A percentile compares a stretch with the other conserved stretches of the same genome.
These are phyloP conservation scores for Nipponia nippon DNA, from an alignment of 2,113 vertebrate species.

Conservation along the genomic window DNA sequence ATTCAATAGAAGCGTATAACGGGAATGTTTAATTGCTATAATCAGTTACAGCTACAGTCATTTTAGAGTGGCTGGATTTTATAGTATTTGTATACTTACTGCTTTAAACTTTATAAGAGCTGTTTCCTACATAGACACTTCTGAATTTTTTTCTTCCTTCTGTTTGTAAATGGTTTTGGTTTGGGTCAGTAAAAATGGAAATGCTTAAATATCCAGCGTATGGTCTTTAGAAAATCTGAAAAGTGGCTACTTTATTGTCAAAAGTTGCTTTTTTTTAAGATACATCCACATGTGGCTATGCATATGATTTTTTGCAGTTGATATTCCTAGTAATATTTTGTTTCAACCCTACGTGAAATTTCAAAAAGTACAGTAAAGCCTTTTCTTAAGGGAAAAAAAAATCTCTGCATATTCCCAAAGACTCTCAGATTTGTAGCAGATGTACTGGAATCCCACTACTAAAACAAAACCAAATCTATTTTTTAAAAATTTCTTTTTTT, in stretches of 20 bases:
- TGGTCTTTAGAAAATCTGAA: neutral
- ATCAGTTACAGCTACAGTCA: neutral
- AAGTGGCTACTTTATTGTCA: neutral
- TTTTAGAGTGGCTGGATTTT: neutral
- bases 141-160: neutral
- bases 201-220: neutral
- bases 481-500: neutral
- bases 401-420: neutral
- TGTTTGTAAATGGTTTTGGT: neutral
- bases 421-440: neutral
- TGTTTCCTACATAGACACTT: neutral
- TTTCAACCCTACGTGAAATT: neutral
- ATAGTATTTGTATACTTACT: neutral
- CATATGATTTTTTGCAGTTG: neutral
- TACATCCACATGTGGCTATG: neutral
- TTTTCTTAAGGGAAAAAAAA: neutral
- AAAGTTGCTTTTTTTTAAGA: neutral
- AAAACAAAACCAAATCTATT: neutral
- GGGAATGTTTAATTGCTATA: neutral
- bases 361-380: neutral
- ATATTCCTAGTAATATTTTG: neutral
- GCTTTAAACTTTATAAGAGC: slow-evolving; percentile 12
- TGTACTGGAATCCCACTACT: neutral
- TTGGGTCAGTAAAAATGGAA: neutral
- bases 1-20: neutral